Base-by-base conservation (phyloP, 1,140 invertebrate species). In the Bradynema listronoti region DNA sequence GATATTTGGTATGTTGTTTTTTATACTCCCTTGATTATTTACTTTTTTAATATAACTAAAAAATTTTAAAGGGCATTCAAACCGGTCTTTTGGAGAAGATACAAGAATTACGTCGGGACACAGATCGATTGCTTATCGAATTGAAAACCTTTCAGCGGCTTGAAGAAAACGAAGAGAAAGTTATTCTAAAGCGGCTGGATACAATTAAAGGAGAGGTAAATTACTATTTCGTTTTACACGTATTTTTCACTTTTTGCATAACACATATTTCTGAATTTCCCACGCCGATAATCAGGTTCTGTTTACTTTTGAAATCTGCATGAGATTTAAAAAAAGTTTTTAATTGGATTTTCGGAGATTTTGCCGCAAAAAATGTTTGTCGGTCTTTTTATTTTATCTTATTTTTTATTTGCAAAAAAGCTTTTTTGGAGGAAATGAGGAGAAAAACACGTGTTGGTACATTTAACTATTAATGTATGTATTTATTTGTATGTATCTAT, bases 81-180 rank as follows among this genome's bases (percentile, higher is more conserved):
- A 32, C 55, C 43, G 60, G 57, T 43, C 46, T 73, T 11, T 34
- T 42, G 14, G 53, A 45, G n/a, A 77, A 74, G 49, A 34, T 71
- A 0, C 95, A 96, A 80, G 90, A 92, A 74, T 82, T 91, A 5
- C 85, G 87, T 63, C 91, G 95, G 66, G 78, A 88, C 3, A 85
- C 86, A 66, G 89, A 93, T 51, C 89, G 94, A 78, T 86, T 90
- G 36, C 90, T 97, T 77, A 88, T 91, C 72, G 92, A 97, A 78
- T 79, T 90, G 49, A 88, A 88, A 22, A 97, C 93, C 0, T 98
- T 97, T 58, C 51, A 59, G 36, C 51, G 74, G 24, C 52, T 75
- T n/a, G 65, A 65, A 22, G 84, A 88, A 33, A 88, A 94, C 78
- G 94, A 98, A 81, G 85, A 86, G 63, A 85, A 85, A 24, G 93